A percentile compares a stretch with the other conserved stretches of the same genome.
These are phyloP conservation scores for Nothura maculosa DNA, from an alignment of 2,797 vertebrate species.

Conservation along the genomic window DNA sequence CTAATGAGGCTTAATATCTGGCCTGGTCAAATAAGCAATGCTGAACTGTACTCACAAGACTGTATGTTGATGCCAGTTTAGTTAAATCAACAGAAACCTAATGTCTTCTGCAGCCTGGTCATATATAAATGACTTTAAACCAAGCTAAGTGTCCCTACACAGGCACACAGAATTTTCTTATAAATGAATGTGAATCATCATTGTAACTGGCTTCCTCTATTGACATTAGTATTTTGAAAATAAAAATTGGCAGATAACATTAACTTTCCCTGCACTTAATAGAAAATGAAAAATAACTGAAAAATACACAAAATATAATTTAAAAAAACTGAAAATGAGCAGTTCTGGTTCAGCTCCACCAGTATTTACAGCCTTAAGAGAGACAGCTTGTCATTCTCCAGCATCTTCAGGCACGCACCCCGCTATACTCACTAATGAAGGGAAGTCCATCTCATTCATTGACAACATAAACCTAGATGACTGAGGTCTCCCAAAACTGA, in stretches of 20 bases:
- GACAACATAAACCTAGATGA: neutral
- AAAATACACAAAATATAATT: neutral
- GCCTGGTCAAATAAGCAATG: neutral
- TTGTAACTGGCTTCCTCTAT: neutral
- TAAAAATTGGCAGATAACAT: accelerated
- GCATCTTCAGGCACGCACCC: neutral
- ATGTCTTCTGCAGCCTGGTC: neutral
- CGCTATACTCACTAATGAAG: neutral
- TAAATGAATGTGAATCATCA: neutral
- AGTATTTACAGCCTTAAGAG: neutral
- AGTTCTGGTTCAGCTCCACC: neutral
- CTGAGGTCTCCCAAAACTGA: accelerated
- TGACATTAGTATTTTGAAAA: neutral
- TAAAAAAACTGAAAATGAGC: neutral
- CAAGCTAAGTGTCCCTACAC: neutral
- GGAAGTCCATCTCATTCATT: neutral
- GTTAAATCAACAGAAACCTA: neutral
- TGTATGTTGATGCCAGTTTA: neutral
- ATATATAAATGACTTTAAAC: neutral
- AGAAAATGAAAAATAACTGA: neutral
- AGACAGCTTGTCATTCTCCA: neutral
- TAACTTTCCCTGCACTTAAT: neutral
- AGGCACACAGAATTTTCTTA: neutral
- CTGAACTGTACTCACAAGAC: neutral
- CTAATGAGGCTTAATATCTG: accelerated